Base-by-base conservation (phyloP, 2,797 vertebrate species). In the Periparus ater region DNA sequence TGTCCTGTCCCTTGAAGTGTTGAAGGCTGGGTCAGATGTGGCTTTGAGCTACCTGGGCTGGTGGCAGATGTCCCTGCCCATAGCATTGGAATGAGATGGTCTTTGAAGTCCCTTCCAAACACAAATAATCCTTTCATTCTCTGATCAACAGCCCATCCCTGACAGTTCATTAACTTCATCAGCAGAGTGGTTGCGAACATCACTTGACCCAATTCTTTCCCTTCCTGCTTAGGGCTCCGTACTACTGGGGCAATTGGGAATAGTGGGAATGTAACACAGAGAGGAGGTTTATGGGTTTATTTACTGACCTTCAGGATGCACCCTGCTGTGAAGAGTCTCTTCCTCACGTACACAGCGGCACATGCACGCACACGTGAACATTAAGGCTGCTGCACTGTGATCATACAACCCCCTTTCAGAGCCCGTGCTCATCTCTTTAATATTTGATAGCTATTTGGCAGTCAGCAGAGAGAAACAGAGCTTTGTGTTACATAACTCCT, bases 391-490 rank as follows among this genome's bases (percentile, higher is more conserved):
- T 0, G 8, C 7, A 0, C 57, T 61, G 73, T 58, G 88, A 78
- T 80, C 25, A 3, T 32, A 34, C 48, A 65, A 11, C 26, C 75
- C 57, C 47, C 54, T 72, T 58, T 54, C 90, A 51, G 76, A 84
- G 79, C 79, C 75, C 13, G 11, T 67, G 63, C 77, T 93, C 61
- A 1, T 89, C 91, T 90, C 73, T 91, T 95, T 90, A 96, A 88
- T 95, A 91, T 94, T 95, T 96, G 86, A 97, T 94, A 73, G 75
- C 67, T 95, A 1, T 68, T 96, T 91, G 85, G 86, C 93, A 95
- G 67, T 67, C 87, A 82, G 88, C 85, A 86, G 77, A 94, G 93
- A 91, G 70, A 50, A 91, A 71, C 44, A 6, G 76, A 84, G 91
- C 82, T 93, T 94, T 83, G 61, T 23, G 45, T 94, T 97, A 87